Base-by-base conservation (phyloP, 2,888 invertebrate species). In the Spatulosminthurus flaviceps region DNA sequence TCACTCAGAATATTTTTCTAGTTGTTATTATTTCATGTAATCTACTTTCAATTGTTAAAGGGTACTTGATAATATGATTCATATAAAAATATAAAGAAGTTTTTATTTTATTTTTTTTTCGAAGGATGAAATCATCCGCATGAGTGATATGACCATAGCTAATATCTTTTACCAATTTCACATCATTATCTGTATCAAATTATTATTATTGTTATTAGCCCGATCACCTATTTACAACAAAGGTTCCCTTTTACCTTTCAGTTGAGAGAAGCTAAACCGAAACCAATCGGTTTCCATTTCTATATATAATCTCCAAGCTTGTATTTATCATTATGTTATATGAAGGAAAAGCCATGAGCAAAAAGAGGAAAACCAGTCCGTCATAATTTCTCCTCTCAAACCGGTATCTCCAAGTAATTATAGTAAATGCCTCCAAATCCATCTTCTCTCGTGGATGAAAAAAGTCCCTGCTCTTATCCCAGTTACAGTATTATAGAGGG, bases 161-260 rank as follows among this genome's bases (percentile, higher is more conserved):
- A 69, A 69, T 69, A 29, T 64, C 28, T 34, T 69, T 13, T 29
- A 19, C 22, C 69, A 28, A 69, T 69, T 34, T 69, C 21, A 69
- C 26, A 66, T 66, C 24, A 24, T 28, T 28, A 66, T 66, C 66
- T 19, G 26, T 66, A 69, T 69, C 69, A 69, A 29, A 69, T 69
- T 34, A 34, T 69, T 26, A 69, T 69, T 28, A 69, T 69, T 51
- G 51, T 51, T 51, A 51, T 51, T 51, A 51, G 5, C 51, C n/a
- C 51, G 51, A 51, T 51, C 51, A 51, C 51, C 51, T 51, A 51
- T 51, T 51, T 51, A 51, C 51, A 51, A 51, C 1, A 51, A 51
- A 19, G 51, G 1, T 4, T 5, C 51, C 51, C n/a, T n/a, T n/a
- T 51, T 51, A 51, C 51, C 51, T n/a, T 51, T 16, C 16, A 51